Base-by-base conservation (phyloP, 2,888 invertebrate species). In the Eristalis tenax region DNA sequence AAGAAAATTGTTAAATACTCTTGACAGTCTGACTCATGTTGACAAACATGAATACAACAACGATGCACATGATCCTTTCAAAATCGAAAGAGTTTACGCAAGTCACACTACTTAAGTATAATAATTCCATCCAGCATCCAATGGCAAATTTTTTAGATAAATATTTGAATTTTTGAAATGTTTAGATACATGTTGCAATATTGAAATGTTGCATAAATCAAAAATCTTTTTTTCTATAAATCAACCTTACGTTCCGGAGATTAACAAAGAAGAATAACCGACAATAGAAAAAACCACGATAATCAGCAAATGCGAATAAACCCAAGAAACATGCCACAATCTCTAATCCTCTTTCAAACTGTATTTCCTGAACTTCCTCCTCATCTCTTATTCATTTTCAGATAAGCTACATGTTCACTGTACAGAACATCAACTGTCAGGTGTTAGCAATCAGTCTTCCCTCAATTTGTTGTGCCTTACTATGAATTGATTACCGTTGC, bases 381-480 rank as follows among this genome's bases (percentile, higher is more conserved):
- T 18, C 50, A 50, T 50, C 50, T 18, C 50, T 18, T 18, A 50
- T n/a, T 50, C 50, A 50, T 18, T 18, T 32, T 18, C 50, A 50
- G 5, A 1, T n/a, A 15, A 43, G 43, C 43, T n/a, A 43, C n/a
- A 43, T 43, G n/a, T n/a, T 43, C 43, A 43, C 4, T 6, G 43
- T 6, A 43, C 15, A 40, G 13, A 61, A 28, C 15, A 61, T 61
- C 28, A 15, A 18, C 28, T 61, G 28, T 61, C 23, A 61, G 50
- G 50, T 50, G 50, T 68, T 38, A 1, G n/a, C 69, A 76, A 76
- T 82, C 70, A 76, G 69, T 82, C 70, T 70, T 69, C 63, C 50
- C 63, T 81, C 69, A 81, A 81, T 81, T 81, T 75, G 50, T 69
- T 56, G 61, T 81, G 81, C 68, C 81, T 63, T 40, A 78, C 78